Percentiles rank a stretch among this genome's conserved stretches.
phyloP scores from a whole-genome alignment of 1,140 invertebrate species.

The Olivierus martensii region DNA sequence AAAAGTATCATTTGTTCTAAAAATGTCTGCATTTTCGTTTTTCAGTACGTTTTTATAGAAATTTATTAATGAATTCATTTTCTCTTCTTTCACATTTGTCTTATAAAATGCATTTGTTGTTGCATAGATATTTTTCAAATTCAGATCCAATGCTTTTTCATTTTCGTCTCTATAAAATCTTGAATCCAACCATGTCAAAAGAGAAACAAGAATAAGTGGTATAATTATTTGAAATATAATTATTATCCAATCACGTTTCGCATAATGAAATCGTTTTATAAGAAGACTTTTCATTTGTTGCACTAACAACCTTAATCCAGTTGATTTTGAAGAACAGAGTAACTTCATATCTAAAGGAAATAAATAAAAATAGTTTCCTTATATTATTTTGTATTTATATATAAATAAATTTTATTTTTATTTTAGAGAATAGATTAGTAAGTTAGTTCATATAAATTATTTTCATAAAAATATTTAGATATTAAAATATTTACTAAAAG shows the following conservation, averaged over 20 bases:
- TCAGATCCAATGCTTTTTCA: constrained; percentile 2
- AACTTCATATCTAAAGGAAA: too few species aligned
- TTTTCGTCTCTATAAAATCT: neutral
- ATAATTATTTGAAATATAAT: constrained; percentile 15
- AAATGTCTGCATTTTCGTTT: neutral
- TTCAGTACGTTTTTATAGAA: neutral
- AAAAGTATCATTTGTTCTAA: neutral
- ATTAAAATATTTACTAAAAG: too few species aligned
- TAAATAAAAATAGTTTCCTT: too few species aligned
- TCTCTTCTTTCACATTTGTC: neutral
- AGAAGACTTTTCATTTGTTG: constrained; percentile 14
- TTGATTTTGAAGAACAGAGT: too few species aligned
- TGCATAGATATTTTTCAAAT: constrained; percentile 12
- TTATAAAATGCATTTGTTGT: constrained; percentile 11
- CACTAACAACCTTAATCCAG: too few species aligned
- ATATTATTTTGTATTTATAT: too few species aligned
- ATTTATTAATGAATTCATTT: neutral
- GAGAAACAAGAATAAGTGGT: constrained; percentile 10
- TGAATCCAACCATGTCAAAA: constrained; percentile 3
- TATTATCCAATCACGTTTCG: constrained; percentile 17
- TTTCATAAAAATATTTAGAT: too few species aligned
- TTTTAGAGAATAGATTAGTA: too few species aligned
- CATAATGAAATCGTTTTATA: constrained; percentile 20
- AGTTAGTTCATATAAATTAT: too few species aligned
- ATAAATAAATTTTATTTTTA: too few species aligned